Conservation (phyloP, 2,888 invertebrate species). For the Machimus atricapillus region DNA sequence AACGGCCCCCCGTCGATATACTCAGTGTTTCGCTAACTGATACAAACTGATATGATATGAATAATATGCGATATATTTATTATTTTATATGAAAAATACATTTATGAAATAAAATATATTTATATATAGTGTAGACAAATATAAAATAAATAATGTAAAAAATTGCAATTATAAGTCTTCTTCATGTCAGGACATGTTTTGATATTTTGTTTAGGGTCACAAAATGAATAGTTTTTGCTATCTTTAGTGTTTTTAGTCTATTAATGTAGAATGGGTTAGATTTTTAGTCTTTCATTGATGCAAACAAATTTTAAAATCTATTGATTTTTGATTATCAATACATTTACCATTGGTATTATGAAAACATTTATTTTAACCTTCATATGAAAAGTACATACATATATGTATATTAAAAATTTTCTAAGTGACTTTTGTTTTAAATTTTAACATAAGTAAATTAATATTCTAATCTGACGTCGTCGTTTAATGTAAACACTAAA, state of each 20-base stretch:
- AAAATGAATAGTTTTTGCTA: not conserved
- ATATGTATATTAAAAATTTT: not conserved
- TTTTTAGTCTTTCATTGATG: not conserved
- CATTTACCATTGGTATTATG: too few species aligned
- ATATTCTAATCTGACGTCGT: not conserved
- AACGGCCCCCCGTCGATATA: not conserved
- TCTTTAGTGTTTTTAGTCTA: not conserved
- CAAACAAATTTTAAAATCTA: not conserved
- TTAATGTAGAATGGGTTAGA: not conserved
- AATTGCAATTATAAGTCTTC: slow-evolving; percentile 32
- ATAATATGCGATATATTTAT: slow-evolving; percentile 22
- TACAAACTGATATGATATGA: slow-evolving; percentile 19
- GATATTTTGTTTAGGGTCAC: not conserved
- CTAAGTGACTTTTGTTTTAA: not conserved
- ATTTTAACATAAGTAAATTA: not conserved
- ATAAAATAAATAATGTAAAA: slow-evolving; percentile 29
- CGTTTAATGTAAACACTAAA: too few species aligned
- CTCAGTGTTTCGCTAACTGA: not conserved
- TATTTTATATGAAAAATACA: slow-evolving; percentile 20
- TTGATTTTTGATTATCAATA: not conserved
- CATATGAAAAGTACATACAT: not conserved
- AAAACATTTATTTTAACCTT: not conserved
- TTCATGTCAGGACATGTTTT: not conserved
- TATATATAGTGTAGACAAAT: slow-evolving; percentile 19
- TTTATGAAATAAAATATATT: slow-evolving; percentile 25